Evolutionary conservation across 2,113 vertebrate species (phyloP).

Genomic region (Lynx canadensis): DNA sequence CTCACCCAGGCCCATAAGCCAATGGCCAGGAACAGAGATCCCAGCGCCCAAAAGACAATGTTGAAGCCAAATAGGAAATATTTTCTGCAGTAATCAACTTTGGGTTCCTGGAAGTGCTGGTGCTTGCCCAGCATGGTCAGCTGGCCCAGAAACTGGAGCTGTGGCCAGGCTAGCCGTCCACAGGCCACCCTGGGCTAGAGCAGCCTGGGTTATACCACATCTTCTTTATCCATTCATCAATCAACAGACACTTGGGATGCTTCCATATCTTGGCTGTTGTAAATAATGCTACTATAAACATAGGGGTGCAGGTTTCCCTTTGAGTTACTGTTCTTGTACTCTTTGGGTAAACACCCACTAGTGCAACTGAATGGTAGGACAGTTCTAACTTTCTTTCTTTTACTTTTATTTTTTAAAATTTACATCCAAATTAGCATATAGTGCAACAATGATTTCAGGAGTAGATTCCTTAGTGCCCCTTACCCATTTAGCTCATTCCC

Average conservation of each 20-base stretch:
- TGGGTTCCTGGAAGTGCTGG: conserved; percentile 83
- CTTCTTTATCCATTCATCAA: neutral
- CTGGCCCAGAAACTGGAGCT: neutral
- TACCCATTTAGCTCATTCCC: too few relatives aligned
- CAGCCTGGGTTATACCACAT: neutral
- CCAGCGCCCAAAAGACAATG: conserved; percentile 89
- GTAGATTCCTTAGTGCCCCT: too few relatives aligned
- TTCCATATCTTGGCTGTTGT: neutral
- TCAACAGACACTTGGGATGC: neutral
- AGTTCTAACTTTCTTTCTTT: neutral
- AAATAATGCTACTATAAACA: neutral
- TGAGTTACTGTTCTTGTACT: neutral
- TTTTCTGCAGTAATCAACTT: conserved; percentile 85
- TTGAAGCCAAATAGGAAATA: conserved; percentile 86
- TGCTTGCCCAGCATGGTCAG: conserved; percentile 82
- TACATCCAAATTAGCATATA: too few relatives aligned
- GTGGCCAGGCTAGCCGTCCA: neutral
- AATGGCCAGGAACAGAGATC: conserved; percentile 91
- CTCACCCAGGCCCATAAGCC: conserved; percentile 96
- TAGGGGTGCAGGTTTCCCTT: neutral
- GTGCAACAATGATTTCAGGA: too few relatives aligned
- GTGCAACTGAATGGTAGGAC: neutral
- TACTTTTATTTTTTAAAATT: too few relatives aligned
- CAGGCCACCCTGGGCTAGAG: neutral
- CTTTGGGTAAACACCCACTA: neutral